A percentile compares a stretch with the other conserved stretches of the same genome.
These are phyloP conservation scores for Cantharis rufa DNA, from an alignment of 2,888 invertebrate genomes.

Conservation along the genomic window DNA sequence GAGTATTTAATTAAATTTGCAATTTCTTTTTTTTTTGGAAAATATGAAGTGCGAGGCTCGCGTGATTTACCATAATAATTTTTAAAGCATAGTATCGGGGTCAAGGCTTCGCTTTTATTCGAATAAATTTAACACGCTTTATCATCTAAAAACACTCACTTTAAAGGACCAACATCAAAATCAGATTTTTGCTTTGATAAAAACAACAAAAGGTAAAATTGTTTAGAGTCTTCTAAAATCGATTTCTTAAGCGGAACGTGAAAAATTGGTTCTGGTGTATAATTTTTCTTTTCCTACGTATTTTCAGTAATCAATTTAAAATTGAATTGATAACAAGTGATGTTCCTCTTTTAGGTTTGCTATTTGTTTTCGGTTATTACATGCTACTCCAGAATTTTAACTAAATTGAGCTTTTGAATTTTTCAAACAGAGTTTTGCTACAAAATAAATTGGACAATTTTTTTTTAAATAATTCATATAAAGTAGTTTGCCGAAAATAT, in stretches of 20 bases:
- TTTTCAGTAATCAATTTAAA: neutral
- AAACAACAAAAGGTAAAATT: constrained; percentile 1
- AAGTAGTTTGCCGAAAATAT: neutral
- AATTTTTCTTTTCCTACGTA: neutral
- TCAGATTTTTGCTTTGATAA: constrained; percentile 1
- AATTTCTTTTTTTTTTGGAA: neutral
- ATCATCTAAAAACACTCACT: constrained; percentile 4
- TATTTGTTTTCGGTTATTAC: neutral
- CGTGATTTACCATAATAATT: constrained; percentile 10
- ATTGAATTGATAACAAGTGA: neutral
- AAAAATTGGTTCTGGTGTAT: neutral
- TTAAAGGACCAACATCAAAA: constrained; percentile 3
- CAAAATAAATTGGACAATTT: neutral
- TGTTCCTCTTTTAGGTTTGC: neutral
- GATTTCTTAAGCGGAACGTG: neutral
- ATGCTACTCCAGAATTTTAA: neutral
- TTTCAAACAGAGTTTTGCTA: neutral
- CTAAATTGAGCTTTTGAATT: neutral
- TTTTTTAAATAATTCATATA: neutral
- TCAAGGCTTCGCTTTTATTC: constrained; percentile 9
- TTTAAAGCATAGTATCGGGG: neutral
- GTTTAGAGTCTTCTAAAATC: constrained; percentile 1
- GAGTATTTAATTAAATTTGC: neutral
- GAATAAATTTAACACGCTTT: constrained; percentile 3
- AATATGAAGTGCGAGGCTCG: neutral